Base-by-base conservation (phyloP, 35 echinoderm and acorn worm species). In the Lytechinus variegatus region DNA sequence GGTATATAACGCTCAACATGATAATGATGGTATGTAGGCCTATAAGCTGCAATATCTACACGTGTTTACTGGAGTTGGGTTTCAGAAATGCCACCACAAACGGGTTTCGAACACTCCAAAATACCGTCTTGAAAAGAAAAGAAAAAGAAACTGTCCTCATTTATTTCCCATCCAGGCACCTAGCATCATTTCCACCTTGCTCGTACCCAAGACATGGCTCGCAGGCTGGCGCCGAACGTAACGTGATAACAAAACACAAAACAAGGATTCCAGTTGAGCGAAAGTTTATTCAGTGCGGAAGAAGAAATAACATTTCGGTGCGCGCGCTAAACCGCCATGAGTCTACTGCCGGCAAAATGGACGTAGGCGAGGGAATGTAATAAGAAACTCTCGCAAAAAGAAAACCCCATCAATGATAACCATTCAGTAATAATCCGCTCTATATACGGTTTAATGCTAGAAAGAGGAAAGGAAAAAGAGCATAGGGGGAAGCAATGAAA, bases 161-260 rank as follows among this genome's bases (percentile, higher is more conserved):
- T 79, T 79, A 79, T 19, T 79, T 71, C 21, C 14, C 16, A 7
- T 24, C 66, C 16, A 19, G 66, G 66, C 66, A 79, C 9, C 88
- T 90, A 44, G 28, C 88, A 90, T 90, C 33, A 90, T 90, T 52
- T 90, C 52, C 88, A 90, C 88, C 88, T 90, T 90, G 88, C 28
- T 12, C 33, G 16, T 9, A 90, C 9, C 28, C 16, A 90, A 90
- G 88, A 54, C 88, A 90, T 52, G 29, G 29, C 88, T 90, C 16
- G 52, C 29, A 90, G 88, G 88, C 88, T 90, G 88, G 27, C 88
- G 88, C 88, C 88, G 14, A 29, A 90, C n/a, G 88, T 90, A 90
- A 90, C 88, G 52, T 90, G 88, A 90, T 90, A 90, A 90, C 88
- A 44, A 90, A 90, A 90, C 88, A 90, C 16, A 90, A 21, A 90